Evolutionary conservation across 2,113 vertebrate species (phyloP), one percentile per base, ranked within the genome.

Genomic region (Alosa alosa): DNA sequence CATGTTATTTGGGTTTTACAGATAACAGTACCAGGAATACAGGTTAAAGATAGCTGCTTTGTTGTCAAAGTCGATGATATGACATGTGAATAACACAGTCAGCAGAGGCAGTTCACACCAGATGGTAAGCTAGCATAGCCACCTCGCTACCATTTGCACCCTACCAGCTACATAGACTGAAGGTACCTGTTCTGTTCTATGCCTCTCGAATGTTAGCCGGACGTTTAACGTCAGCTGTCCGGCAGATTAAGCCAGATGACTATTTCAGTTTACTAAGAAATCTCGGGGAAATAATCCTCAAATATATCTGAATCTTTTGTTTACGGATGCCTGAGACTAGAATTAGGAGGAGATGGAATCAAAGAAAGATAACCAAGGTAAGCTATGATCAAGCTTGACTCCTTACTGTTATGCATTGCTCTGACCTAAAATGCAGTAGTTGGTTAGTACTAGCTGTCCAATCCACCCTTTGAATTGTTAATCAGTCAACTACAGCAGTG

Each of bases 341-440:
- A 41, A 52, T 36, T 85, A 22, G 18, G 60, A 18, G 86, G 87
- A 39, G 64, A 96, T 96, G 95, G 95, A 95, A 78, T 89, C 85
- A 0, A 95, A 95, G 90, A 93, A 94, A 86, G 95, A 96, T 6
- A 95, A 93, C 6, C 93, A 94, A 84, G 95, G 95, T 95, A 89
- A 93, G 95, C 93, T 86, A 44, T 83, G 78, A 81, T 82, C 75
- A 60, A 86, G 92, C 90, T 92, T 92, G 91, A 20, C 31, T 18
- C 22, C 82, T 75, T 31, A 60, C 8, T 83, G 72, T 60, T 46
- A 22, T 17, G 36, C 45, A 41, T 52, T 55, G n/a, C 49, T 4
- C 47, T 49, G 57, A 41, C 46, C 36, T n/a, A 45, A 25, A 84
- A 57, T 44, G 68, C 82, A 45, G 72, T 84, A 83, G 86, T 44